A percentile compares a stretch with the other conserved stretches of the same genome.
Evolutionary conservation across 1,140 invertebrate genomes (phyloP).

Genomic region (Ceratosolen fusciceps): DNA sequence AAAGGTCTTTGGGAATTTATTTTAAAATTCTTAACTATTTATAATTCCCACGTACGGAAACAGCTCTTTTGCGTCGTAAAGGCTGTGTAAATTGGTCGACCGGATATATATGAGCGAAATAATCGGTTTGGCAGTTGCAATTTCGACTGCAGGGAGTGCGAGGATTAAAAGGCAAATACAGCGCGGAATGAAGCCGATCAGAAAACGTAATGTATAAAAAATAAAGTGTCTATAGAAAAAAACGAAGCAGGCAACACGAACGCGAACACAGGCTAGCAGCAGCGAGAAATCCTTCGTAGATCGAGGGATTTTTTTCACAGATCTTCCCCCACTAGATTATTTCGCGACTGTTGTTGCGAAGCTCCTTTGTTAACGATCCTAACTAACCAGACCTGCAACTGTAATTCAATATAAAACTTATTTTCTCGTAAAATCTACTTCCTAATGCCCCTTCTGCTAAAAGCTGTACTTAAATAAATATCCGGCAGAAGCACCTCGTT

Average conservation of each 20-base stretch:
- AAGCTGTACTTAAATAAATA: constrained; percentile 56
- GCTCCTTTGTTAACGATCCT: constrained; percentile 40
- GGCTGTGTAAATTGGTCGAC: constrained; percentile 24
- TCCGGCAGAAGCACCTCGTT: constrained; percentile 54
- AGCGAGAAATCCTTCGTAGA: constrained; percentile 37
- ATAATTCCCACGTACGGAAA: neutral
- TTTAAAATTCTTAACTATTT: constrained; percentile 22
- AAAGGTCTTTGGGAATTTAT: neutral
- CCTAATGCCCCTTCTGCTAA: neutral
- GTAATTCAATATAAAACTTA: constrained; percentile 49
- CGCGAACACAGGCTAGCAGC: neutral
- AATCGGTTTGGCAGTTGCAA: constrained; percentile 22
- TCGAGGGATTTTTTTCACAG: constrained; percentile 29
- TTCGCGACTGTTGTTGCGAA: constrained; percentile 3
- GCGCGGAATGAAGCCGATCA: neutral
- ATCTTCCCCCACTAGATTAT: too few species aligned
- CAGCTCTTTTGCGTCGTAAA: neutral
- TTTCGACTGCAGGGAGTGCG: constrained; percentile 23
- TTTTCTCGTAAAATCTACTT: constrained; percentile 55
- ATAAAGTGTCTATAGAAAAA: constrained; percentile 13
- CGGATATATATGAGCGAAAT: constrained; percentile 23
- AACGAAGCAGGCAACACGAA: neutral
- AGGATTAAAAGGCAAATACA: neutral
- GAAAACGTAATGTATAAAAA: constrained; percentile 10
- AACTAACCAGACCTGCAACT: constrained; percentile 21